Percentiles rank a stretch among this genome's conserved stretches.
Conservation (phyloP, 2,797 vertebrate species). For the Balearica regulorum region DNA sequence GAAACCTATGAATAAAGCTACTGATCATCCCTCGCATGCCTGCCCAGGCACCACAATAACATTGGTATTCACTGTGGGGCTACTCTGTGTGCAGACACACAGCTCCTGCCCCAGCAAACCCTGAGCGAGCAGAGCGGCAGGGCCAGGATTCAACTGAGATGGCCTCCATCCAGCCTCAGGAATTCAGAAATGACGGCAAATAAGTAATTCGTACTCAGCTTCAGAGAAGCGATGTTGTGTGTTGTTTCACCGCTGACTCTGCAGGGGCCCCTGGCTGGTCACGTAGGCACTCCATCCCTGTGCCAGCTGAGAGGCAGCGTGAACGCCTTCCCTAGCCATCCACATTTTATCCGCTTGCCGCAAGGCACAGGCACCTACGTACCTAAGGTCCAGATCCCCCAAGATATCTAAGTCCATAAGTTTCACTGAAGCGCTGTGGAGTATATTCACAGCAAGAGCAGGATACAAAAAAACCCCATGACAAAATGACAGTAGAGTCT, state of each 20-base stretch:
- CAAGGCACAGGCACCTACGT: neutral
- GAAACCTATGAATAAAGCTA: neutral
- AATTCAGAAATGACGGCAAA: neutral
- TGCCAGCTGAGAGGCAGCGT: neutral
- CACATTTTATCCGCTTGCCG: neutral
- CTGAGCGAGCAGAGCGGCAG: rapidly evolving
- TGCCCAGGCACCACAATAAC: neutral
- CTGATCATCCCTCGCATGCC: neutral
- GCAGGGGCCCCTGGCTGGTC: neutral
- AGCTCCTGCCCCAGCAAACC: neutral
- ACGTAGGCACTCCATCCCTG: rapidly evolving
- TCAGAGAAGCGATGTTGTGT: neutral
- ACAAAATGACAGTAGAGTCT: neutral
- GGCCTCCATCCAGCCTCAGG: neutral
- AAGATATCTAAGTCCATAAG: neutral
- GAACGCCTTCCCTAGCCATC: neutral
- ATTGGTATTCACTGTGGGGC: neutral
- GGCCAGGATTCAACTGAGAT: neutral
- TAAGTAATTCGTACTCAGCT: neutral
- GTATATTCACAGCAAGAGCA: neutral
- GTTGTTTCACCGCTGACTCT: neutral
- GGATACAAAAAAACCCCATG: neutral
- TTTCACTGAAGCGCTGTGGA: neutral
- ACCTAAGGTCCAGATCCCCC: neutral
- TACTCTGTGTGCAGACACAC: too few species aligned